Evolutionary conservation across 1,140 invertebrate genomes (phyloP).

Genomic region (Drosophila repleta): DNA sequence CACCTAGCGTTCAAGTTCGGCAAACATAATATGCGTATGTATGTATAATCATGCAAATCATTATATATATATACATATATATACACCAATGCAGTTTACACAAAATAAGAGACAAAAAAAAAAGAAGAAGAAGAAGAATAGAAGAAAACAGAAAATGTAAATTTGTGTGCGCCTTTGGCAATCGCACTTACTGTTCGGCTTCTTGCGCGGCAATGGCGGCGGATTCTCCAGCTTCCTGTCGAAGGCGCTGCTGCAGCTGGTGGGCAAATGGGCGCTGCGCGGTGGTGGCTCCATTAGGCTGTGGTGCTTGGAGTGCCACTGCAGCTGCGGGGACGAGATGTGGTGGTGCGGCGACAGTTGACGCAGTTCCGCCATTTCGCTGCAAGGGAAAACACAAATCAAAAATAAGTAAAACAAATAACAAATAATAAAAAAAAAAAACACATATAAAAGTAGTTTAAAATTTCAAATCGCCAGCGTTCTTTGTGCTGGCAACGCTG

Average conservation of each 20-base stretch:
- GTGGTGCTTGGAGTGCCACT: conserved; percentile 74
- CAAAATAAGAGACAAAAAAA: conserved; percentile 13
- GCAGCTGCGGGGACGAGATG: conserved; percentile 50
- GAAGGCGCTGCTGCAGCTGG: conserved; percentile 54
- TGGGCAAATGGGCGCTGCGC: conserved; percentile 45
- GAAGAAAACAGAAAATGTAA: conserved; percentile 52
- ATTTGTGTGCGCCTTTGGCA: conserved; percentile 48
- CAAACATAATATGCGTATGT: neutral
- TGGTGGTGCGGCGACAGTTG: conserved; percentile 57
- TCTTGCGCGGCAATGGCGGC: conserved; percentile 95
- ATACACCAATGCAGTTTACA: conserved; percentile 23
- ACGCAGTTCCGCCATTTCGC: conserved; percentile 65
- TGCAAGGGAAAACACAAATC: conserved; percentile 11
- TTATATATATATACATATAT: conserved; percentile 1
- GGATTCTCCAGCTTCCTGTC: conserved; percentile 86
- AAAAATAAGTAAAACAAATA: neutral
- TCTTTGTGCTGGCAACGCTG: neutral
- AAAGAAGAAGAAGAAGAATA: conserved; percentile 43
- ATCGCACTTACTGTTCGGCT: conserved; percentile 94
- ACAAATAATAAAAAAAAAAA: too few relatives aligned
- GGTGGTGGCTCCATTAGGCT: conserved; percentile 75
- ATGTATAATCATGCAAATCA: conserved; percentile 9
- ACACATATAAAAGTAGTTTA: too few relatives aligned
- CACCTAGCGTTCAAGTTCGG: conserved; percentile 45
- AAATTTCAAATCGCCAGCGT: too few relatives aligned